Evolutionary conservation across 1,140 invertebrate genomes (phyloP), one percentile per base, ranked within the genome.

Genomic region (Zophobas morio): DNA sequence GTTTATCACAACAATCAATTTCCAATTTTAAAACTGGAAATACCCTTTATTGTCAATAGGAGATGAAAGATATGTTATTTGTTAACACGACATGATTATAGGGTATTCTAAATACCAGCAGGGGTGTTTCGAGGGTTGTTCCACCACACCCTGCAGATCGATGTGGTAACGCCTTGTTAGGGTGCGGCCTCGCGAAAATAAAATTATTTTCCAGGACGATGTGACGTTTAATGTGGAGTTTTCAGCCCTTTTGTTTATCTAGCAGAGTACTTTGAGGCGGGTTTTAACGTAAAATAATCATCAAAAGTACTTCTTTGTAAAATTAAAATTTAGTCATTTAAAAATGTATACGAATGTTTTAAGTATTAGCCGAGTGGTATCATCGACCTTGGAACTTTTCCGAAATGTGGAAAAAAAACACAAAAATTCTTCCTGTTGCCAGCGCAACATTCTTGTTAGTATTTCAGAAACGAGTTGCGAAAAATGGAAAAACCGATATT

Each of bases 131-230:
- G 71, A 80, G 79, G 79, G 79, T 80, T 80, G 79, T 78, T 63
- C 76, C 53, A 72, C 49, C 79, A 80, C 79, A 80, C 79, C 79
- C 76, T 73, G 75, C 42, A 76, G 79, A 80, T 80, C 79, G 79
- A 80, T 80, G 60, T 34, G 79, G 79, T 74, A 78, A 80, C 79
- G 79, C 79, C 79, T 78, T 40, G 76, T 76, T 63, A 75, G 79
- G 79, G 79, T 71, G 79, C 72, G 79, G 79, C 74, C 63, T 73
- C 56, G 71, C 71, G 49, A 73, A 73, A 73, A 73, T 54, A 73
- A 73, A 53, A 66, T 66, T 66, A 20, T 66, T 66, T 66, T 66
- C 60, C 5, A 66, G 37, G 60, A 32, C 2, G 32, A 42, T 6
- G 6, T 20, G 36, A 36, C 2, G 36, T 33, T 33, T 6, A n/a